Evolutionary conservation across 2,797 vertebrate genomes (phyloP).

Genomic region (Amblyraja radiata): DNA sequence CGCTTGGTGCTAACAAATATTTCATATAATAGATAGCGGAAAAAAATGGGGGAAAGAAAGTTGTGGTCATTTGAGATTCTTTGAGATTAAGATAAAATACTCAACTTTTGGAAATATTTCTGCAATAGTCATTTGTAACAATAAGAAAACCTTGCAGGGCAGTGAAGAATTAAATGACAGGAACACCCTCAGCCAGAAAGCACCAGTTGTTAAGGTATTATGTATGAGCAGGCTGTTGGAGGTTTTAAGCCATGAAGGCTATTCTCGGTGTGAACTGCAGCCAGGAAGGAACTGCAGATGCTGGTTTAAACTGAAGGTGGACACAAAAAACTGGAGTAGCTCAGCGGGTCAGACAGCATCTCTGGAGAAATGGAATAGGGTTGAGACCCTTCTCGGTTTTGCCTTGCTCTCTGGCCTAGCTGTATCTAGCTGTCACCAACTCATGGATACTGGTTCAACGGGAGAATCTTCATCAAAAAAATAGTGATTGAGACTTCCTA

Average conservation of each 20-base stretch:
- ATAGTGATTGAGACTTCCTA: neutral
- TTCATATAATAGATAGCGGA: neutral
- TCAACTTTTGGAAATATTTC: neutral
- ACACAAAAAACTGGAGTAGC: too few species aligned
- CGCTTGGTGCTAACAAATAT: neutral
- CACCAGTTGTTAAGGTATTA: neutral
- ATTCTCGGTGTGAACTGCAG: too few species aligned
- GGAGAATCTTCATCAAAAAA: neutral
- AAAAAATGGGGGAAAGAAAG: too few species aligned
- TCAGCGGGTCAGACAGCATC: too few species aligned
- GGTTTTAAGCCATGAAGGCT: too few species aligned
- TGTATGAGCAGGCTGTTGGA: too few species aligned
- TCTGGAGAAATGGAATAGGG: too few species aligned
- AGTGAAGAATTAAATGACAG: neutral
- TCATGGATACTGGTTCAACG: neutral
- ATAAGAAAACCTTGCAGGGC: neutral
- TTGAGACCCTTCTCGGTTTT: neutral
- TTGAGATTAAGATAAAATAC: neutral
- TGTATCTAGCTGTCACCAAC: neutral
- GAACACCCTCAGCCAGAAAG: neutral
- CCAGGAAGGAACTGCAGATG: too few species aligned
- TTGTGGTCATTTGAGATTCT: neutral
- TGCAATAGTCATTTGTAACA: neutral
- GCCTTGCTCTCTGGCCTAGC: neutral
- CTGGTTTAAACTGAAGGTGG: too few species aligned